phyloP scores from a whole-genome alignment of 1,140 invertebrate species.

The Cydia pomonella region DNA sequence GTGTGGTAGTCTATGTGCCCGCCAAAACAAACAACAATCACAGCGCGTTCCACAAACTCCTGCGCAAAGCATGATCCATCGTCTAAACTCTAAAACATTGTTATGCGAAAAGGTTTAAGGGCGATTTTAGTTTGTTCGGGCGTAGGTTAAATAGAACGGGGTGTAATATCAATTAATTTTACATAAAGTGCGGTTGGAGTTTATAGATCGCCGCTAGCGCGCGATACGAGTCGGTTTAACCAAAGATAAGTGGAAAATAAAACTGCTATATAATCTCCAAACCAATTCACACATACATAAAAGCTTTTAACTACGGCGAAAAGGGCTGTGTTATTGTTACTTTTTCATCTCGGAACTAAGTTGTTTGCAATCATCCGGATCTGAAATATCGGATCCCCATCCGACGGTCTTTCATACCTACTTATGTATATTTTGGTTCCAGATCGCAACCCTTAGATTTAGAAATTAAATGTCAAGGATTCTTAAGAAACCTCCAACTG shows the following conservation, averaged over 20 bases:
- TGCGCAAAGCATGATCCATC: not conserved
- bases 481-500: no score
- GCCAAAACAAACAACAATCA: slow-evolving; percentile 24
- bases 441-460: no score
- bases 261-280: not conserved
- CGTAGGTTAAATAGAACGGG: slow-evolving; percentile 12
- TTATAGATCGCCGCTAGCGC: slow-evolving; percentile 31
- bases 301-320: not conserved
- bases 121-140: slow-evolving; percentile 29
- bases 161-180: slow-evolving; percentile 38
- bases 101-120: not conserved
- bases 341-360: no score
- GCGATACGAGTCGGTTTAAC: slow-evolving; percentile 9
- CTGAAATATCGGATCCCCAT: no score
- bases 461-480: no score
- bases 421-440: no score
- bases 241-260: not conserved
- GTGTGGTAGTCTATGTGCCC: not conserved
- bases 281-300: not conserved
- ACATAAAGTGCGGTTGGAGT: slow-evolving; percentile 31
- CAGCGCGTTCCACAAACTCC: not conserved
- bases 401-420: no score
- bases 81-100: not conserved
- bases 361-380: no score
- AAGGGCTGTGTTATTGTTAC: not conserved